These are phyloP conservation scores for Mionectes macconnelli DNA, from an alignment of 2,113 vertebrate genomes.

Conservation along the genomic window DNA sequence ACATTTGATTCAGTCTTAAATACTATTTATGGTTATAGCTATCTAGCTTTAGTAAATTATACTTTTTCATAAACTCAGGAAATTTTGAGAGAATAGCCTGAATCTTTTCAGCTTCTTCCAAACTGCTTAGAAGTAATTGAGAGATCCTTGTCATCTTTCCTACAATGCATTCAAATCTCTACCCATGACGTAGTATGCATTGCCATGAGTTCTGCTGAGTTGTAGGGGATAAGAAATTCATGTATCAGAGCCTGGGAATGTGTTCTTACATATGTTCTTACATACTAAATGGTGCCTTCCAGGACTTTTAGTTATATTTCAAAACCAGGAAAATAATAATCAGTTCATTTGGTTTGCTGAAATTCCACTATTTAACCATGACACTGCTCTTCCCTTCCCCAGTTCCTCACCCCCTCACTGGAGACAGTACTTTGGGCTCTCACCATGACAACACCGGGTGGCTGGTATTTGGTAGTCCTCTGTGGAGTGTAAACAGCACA, in stretches of 20 bases:
- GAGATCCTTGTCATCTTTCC: background rate
- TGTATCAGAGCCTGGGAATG: background rate
- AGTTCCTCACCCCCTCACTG: accelerated
- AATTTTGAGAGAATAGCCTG: background rate
- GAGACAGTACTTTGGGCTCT: background rate
- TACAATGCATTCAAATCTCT: background rate
- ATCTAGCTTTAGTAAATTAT: background rate
- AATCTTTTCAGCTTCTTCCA: background rate
- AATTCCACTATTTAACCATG: background rate
- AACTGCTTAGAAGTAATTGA: background rate
- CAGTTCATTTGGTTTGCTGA: background rate
- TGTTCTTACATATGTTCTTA: accelerated
- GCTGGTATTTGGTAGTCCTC: background rate
- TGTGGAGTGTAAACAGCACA: background rate
- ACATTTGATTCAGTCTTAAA: background rate
- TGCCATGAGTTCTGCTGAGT: background rate
- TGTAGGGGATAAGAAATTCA: background rate
- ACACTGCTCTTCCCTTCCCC: background rate
- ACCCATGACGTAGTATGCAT: background rate
- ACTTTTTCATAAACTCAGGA: background rate
- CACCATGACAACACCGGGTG: background rate
- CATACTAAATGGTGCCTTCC: background rate
- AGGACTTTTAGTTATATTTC: background rate
- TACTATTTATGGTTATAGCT: background rate
- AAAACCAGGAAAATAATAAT: background rate